Base-by-base conservation (phyloP, 2,888 invertebrate genomes). In the Melieria picta region DNA sequence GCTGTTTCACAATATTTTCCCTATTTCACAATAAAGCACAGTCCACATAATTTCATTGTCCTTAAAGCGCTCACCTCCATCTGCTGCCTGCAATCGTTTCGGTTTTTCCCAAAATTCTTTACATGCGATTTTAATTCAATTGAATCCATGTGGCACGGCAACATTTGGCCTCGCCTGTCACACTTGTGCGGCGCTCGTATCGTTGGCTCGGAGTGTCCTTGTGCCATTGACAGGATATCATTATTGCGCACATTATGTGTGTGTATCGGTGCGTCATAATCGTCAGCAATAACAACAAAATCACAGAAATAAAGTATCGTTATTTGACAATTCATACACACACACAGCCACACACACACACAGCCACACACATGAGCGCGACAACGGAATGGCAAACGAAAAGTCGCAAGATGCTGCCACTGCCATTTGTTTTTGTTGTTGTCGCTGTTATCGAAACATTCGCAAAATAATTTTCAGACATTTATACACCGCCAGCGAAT, bases 181-280 rank as follows among this genome's bases (percentile, higher is more conserved):
- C 16, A 16, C 16, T 16, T 16, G 16, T 16, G 16, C 16, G 16
- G 16, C 16, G 16, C 16, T 16, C 16, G 16, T 16, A 16, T 16
- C 16, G 16, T 16, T 16, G 16, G 16, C 16, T 16, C 16, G 16
- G 16, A 16, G 16, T 55, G 69, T 67, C 62, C 77, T 75, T 78
- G 75, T 82, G 84, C 73, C 75, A 77, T 76, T 84, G 84, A 81
- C 84, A 84, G 85, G 74, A 80, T 82, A 84, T 85, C 83, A 85
- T 82, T 84, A 83, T 84, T 80, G 79, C 79, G 70, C 81, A 80
- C 82, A 82, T 83, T 81, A 83, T 81, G 79, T 16, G 16, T 16
- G 79, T 77, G 78, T 80, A 80, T 82, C 76, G 79, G 65, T 75
- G 77, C 76, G 76, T 71, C 73, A 70, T 74, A 76, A 79, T 79